Percentiles rank a stretch among this genome's conserved stretches.
These are phyloP conservation scores for Garrulus glandarius DNA, from an alignment of 2,797 vertebrate genomes.

Conservation along the genomic window DNA sequence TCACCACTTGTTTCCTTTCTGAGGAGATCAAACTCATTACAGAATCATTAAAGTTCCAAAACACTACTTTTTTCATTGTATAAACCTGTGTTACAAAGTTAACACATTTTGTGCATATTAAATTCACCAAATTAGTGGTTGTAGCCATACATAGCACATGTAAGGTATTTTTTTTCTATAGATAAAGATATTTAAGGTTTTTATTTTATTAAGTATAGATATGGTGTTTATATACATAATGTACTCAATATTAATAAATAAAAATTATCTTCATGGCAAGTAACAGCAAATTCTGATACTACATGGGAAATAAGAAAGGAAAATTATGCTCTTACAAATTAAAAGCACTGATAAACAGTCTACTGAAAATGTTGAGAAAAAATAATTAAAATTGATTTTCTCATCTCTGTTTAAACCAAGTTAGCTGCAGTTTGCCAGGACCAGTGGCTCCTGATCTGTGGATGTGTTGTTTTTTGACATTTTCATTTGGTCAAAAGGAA, in stretches of 20 bases:
- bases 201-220: not conserved
- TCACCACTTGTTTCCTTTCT: not conserved
- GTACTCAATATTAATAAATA: not conserved
- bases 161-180: not conserved
- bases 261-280: not conserved
- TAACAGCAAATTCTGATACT: not conserved
- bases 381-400: not conserved
- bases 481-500: not conserved
- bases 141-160: not conserved
- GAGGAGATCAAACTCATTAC: not conserved
- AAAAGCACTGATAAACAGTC: not conserved
- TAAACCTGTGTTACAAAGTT: not conserved
- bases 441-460: not conserved
- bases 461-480: not conserved
- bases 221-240: not conserved
- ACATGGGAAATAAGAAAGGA: not conserved
- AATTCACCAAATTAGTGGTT: not conserved
- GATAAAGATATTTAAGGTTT: not conserved
- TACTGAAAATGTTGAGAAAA: not conserved
- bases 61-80: not conserved
- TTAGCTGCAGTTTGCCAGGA: not conserved
- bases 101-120: not conserved
- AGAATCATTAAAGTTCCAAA: not conserved
- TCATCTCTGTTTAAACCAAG: not conserved
- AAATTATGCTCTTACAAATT: not conserved